Evolutionary conservation across 2,888 invertebrate genomes (phyloP), one percentile per base, ranked within the genome.

Genomic region (Amitus sp.): DNA sequence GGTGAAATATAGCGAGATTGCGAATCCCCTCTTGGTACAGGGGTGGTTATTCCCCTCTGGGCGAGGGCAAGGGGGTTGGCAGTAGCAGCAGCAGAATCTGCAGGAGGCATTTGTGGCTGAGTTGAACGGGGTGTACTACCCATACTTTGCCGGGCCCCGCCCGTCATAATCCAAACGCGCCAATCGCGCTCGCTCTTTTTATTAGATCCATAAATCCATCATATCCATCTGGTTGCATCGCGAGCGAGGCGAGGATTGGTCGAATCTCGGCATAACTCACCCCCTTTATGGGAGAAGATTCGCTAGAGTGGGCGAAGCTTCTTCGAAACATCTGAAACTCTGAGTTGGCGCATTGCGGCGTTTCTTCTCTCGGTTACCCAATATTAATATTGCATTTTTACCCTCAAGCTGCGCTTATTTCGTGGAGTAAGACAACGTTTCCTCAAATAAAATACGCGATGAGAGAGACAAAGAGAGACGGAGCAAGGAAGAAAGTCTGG

Each of bases 131-230:
- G 74, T 78, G 74, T 72, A 71, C 69, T 69, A 71, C 68, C 73
- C 69, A 68, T 66, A 55, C 69, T 61, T 63, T 67, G 71, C 79
- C 78, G 67, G 71, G 80, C 78, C 75, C 80, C 82, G 82, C 81
- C 82, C 82, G 82, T 81, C 82, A 82, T 82, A 82, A 78, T 80
- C 79, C 75, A 66, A 70, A 72, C 71, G 74, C 74, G 74, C 83
- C 83, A 83, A 83, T 83, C 77, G 78, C 74, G 73, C 72, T 69
- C 67, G 73, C 67, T 71, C 78, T 74, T 81, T 82, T 82, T 83
- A 83, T 90, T 90, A 90, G 89, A 89, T 90, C 89, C 90, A 90
- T 91, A 91, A 90, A 90, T 91, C 88, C 88, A 88, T 88, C 88
- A 88, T 88, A 88, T 88, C 88, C 83, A 72, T 73, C 72, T 73